Conservation (phyloP, 2,797 vertebrate genomes). For the Phoeniculus purpureus region DNA sequence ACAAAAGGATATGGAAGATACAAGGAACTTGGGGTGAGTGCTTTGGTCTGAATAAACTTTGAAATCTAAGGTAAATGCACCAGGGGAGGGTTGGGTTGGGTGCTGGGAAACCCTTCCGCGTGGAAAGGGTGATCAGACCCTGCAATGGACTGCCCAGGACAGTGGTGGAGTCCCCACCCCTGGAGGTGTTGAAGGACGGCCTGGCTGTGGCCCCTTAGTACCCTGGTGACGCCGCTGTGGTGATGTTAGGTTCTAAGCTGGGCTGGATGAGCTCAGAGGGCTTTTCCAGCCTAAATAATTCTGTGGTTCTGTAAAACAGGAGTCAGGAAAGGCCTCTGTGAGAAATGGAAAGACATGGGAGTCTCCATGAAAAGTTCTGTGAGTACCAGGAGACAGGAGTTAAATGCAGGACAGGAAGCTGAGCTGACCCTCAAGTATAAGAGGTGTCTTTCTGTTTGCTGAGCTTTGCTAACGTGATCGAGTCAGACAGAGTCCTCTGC, state of each 20-base stretch:
- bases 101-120: too few species aligned
- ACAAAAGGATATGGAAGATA: neutral
- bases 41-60: neutral
- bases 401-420: neutral
- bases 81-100: too few species aligned
- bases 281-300: too few species aligned
- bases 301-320: neutral
- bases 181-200: too few species aligned
- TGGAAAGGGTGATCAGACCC: too few species aligned
- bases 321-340: neutral
- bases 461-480: neutral
- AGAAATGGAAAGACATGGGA: neutral
- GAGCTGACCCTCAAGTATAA: neutral
- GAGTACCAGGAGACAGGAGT: neutral
- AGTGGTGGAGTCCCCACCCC: too few species aligned
- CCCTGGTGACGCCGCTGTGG: too few species aligned
- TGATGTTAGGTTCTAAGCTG: too few species aligned
- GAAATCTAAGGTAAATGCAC: neutral
- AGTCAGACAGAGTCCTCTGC: neutral
- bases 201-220: too few species aligned
- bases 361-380: neutral
- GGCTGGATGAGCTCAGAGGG: too few species aligned
- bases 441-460: neutral
- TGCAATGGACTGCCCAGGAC: too few species aligned
- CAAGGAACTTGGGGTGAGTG: neutral